A percentile compares a stretch with the other conserved stretches of the same genome.
phyloP scores from a whole-genome alignment of 1,140 invertebrate species.

The Orius insidiosus region DNA sequence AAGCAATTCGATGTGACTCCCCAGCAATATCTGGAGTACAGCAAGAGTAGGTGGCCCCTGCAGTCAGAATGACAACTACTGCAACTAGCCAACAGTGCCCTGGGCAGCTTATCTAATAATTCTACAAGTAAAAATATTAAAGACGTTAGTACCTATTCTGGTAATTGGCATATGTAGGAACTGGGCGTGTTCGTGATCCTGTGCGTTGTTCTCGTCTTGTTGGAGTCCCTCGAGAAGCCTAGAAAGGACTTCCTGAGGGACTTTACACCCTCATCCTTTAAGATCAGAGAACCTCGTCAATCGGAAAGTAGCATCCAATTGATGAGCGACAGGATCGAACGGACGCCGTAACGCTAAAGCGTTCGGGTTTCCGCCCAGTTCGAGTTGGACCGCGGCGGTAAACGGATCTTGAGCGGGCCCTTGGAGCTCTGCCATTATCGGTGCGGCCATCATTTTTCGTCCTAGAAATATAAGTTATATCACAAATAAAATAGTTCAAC shows the following conservation, averaged over 20 bases:
- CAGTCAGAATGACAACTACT: no score
- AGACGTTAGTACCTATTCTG: constrained; percentile 24
- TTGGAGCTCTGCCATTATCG: constrained; percentile 32
- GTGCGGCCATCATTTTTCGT: constrained; percentile 9
- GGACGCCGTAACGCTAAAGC: constrained; percentile 63
- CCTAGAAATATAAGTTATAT: no score
- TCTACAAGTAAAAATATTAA: no score
- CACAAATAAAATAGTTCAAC: no score
- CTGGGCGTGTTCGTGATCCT: constrained; percentile 68
- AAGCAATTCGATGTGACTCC: no score
- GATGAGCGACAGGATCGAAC: constrained; percentile 89
- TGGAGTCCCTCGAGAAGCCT: constrained; percentile 91
- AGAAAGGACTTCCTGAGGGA: constrained; percentile 88
- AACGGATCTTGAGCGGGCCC: constrained; percentile 46
- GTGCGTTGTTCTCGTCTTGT: constrained; percentile 59
- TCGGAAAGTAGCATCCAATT: constrained; percentile 84
- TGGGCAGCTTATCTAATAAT: no score
- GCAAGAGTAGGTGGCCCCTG: no score
- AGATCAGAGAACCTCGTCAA: constrained; percentile 92
- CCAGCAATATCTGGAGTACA: no score
- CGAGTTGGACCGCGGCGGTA: constrained; percentile 60
- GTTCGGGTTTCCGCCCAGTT: constrained; percentile 65
- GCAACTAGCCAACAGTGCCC: no score
- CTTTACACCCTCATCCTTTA: constrained; percentile 99
- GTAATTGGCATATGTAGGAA: constrained; percentile 80